These are phyloP conservation scores for Parelbella ahira DNA, from an alignment of 2,888 invertebrate species.

Conservation along the genomic window DNA sequence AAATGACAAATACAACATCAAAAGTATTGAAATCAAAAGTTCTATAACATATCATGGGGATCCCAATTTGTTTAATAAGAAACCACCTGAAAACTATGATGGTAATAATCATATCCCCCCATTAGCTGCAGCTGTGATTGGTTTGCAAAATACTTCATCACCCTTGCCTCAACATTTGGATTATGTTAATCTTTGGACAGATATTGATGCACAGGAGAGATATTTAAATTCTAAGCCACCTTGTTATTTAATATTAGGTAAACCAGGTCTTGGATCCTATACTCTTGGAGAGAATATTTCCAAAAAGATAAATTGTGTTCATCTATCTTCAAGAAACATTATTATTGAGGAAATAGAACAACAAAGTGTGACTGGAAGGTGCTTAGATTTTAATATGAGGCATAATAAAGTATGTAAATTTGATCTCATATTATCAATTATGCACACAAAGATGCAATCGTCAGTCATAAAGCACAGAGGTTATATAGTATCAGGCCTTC, in stretches of 20 bases:
- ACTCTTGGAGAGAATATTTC: conserved; percentile 79
- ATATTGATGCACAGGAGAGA: conserved; percentile 71
- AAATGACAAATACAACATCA: conserved; percentile 42
- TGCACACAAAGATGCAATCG: conserved; percentile 73
- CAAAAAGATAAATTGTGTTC: conserved; percentile 78
- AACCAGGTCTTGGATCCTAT: conserved; percentile 76
- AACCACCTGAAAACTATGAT: conserved; percentile 24
- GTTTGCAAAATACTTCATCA: conserved; percentile 57
- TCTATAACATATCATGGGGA: conserved; percentile 42
- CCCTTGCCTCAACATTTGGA: conserved; percentile 41
- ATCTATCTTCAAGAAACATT: conserved; percentile 79
- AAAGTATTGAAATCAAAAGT: conserved; percentile 39
- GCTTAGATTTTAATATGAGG: conserved; percentile 80
- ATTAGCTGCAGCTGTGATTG: conserved; percentile 56
- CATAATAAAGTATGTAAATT: conserved; percentile 72
- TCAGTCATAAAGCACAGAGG: conserved; percentile 80
- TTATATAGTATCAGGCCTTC: conserved; percentile 83
- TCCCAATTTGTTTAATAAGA: conserved; percentile 35
- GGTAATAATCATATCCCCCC: conserved; percentile 33
- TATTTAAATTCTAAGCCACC: conserved; percentile 74
- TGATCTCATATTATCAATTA: conserved; percentile 71
- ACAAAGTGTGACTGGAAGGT: conserved; percentile 75
- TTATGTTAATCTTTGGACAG: conserved; percentile 63
- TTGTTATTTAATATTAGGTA: conserved; percentile 81
- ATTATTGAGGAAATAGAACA: conserved; percentile 80